Evolutionary conservation across 2,888 invertebrate species (phyloP).

Genomic region (Eupithecia centaureata): DNA sequence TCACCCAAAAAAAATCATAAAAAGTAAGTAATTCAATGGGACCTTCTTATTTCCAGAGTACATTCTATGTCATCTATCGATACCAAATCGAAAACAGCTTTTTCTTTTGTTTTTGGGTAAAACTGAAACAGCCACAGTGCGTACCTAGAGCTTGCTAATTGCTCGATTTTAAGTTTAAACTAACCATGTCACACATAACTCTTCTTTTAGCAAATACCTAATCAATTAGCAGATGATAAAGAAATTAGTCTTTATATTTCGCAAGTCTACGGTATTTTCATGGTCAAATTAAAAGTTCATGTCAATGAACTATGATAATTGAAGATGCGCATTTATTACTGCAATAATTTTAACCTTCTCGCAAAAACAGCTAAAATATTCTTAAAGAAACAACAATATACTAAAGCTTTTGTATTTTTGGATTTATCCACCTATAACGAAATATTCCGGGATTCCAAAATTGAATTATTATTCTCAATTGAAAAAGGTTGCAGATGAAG

Average conservation of each 20-base stretch:
- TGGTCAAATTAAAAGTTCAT: not conserved
- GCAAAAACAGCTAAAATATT: not conserved
- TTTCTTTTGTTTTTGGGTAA: too few relatives aligned
- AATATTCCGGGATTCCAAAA: not conserved
- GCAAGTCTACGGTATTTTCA: not conserved
- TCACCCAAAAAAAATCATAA: too few relatives aligned
- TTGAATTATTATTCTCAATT: not conserved
- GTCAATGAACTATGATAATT: slow-evolving; percentile 8
- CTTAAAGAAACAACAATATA: not conserved
- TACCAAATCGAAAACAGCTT: too few relatives aligned
- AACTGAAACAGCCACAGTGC: too few relatives aligned
- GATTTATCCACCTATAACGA: not conserved
- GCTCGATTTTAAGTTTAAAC: too few relatives aligned
- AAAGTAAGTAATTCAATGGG: too few relatives aligned
- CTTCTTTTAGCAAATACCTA: not conserved
- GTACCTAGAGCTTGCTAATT: too few relatives aligned
- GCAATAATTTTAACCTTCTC: not conserved
- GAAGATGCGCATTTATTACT: not conserved
- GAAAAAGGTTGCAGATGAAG: not conserved
- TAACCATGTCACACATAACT: too few relatives aligned
- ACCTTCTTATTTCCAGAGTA: too few relatives aligned
- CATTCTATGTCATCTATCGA: too few relatives aligned
- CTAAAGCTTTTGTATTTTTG: not conserved
- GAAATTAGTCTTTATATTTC: not conserved
- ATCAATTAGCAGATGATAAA: not conserved